phyloP scores from a whole-genome alignment of 2,888 invertebrate species.

The Campoplex nolae region DNA sequence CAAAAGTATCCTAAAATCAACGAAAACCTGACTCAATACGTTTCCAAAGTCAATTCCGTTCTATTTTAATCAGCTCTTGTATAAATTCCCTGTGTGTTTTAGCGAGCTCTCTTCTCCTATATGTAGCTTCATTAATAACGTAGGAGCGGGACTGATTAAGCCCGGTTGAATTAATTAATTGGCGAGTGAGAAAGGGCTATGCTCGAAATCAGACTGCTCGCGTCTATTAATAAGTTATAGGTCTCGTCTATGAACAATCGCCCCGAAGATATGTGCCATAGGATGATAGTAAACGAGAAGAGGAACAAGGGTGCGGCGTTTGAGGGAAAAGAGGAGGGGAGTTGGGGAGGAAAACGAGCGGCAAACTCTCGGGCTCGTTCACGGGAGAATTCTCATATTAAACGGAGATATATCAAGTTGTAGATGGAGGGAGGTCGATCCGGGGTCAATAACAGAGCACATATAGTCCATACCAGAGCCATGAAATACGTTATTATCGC shows the following conservation, averaged over 20 bases:
- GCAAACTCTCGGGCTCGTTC: conserved; percentile 49
- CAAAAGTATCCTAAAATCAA: neutral
- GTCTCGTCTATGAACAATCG: conserved; percentile 29
- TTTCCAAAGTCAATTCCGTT: neutral
- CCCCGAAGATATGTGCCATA: conserved; percentile 35
- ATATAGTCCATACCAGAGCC: conserved; percentile 56
- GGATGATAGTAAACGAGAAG: neutral
- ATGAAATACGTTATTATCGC: conserved; percentile 72
- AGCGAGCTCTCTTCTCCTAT: neutral
- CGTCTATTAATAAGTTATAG: conserved; percentile 25
- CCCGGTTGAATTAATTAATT: conserved; percentile 33
- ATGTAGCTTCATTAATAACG: conserved; percentile 1
- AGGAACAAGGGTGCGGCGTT: neutral
- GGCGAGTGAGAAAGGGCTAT: conserved; percentile 27
- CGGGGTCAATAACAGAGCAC: conserved; percentile 61
- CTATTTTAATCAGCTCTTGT: neutral
- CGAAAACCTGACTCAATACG: neutral
- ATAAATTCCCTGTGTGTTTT: neutral
- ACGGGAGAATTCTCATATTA: conserved; percentile 65
- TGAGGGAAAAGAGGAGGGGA: too few species aligned
- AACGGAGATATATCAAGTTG: conserved; percentile 59
- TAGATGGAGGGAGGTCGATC: conserved; percentile 24
- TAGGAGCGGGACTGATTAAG: neutral
- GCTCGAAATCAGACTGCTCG: conserved; percentile 18
- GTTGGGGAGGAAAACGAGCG: conserved; percentile 32